Evolutionary conservation across 2,888 invertebrate species (phyloP).

Genomic region (Hofmannophila pseudospretella): DNA sequence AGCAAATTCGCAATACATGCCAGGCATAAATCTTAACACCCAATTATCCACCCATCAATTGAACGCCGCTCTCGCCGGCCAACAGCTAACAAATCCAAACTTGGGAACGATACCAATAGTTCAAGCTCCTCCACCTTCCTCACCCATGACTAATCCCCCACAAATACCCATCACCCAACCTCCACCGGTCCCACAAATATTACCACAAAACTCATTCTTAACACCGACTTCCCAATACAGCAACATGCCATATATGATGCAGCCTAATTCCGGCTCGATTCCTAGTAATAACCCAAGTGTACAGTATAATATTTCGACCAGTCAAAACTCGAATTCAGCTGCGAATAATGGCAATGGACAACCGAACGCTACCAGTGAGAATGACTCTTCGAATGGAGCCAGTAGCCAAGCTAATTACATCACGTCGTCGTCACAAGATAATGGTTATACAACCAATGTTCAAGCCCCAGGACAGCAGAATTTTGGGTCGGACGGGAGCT

Average conservation of each 20-base stretch:
- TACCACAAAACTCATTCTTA: slow-evolving; percentile 54
- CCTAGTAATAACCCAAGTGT: slow-evolving; percentile 47
- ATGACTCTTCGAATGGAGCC: slow-evolving; percentile 42
- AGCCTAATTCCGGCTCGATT: slow-evolving; percentile 44
- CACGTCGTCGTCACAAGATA: slow-evolving; percentile 64
- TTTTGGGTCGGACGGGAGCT: slow-evolving; percentile 43
- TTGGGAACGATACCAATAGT: slow-evolving; percentile 62
- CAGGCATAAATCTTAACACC: slow-evolving; percentile 59
- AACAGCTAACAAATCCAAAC: slow-evolving; percentile 51
- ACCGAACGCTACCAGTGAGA: slow-evolving; percentile 35
- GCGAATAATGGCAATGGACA: slow-evolving; percentile 53
- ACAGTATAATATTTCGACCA: slow-evolving; percentile 52
- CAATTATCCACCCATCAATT: slow-evolving; percentile 66
- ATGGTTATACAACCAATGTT: slow-evolving; percentile 37
- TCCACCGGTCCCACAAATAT: slow-evolving; percentile 51
- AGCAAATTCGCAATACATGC: slow-evolving; percentile 61
- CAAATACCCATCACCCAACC: slow-evolving; percentile 45
- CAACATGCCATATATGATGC: slow-evolving; percentile 61
- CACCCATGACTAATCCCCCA: slow-evolving; percentile 47
- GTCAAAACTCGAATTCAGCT: slow-evolving; percentile 34
- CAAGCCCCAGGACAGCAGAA: slow-evolving; percentile 42
- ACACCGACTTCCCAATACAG: slow-evolving; percentile 61
- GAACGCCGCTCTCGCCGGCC: slow-evolving; percentile 61
- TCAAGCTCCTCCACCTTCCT: slow-evolving; percentile 52
- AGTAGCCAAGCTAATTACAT: slow-evolving; percentile 61